Evolutionary conservation across 2,888 invertebrate species (phyloP).

Genomic region (Lepeophtheirus nordmannii): DNA sequence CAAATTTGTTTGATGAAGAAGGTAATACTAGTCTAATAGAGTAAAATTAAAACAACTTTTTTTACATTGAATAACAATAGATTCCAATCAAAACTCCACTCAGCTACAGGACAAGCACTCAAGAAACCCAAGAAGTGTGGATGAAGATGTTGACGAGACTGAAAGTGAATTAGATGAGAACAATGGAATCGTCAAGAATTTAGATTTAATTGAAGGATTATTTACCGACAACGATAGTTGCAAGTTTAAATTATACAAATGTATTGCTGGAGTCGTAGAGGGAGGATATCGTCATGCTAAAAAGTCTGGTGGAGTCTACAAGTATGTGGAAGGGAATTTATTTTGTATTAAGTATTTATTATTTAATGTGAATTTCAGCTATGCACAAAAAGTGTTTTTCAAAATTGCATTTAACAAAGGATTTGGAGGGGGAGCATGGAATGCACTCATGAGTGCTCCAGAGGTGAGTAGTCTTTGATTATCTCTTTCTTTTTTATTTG

Average conservation of each 20-base stretch:
- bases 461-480: constrained; percentile 9
- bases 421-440: constrained; percentile 13
- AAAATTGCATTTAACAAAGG: constrained; percentile 22
- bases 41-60: neutral
- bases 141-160: neutral
- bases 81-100: too few species aligned
- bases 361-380: neutral
- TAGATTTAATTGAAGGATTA: too few species aligned
- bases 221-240: neutral
- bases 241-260: constrained; percentile 16
- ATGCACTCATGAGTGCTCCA: constrained; percentile 15
- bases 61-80: neutral
- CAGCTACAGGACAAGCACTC: too few species aligned
- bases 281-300: constrained; percentile 11
- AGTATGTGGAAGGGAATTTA: neutral
- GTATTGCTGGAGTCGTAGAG: constrained; percentile 9
- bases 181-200: neutral
- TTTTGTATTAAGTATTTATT: neutral
- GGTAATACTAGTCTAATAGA: neutral
- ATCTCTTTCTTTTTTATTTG: neutral
- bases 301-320: constrained; percentile 19
- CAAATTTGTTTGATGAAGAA: neutral
- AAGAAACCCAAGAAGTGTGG: neutral
- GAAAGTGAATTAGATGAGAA: neutral
- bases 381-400: constrained; percentile 17